Percentiles rank a stretch among this genome's conserved stretches.
Conservation (phyloP, 1,140 invertebrate genomes). For the Temnothorax nylanderi region DNA sequence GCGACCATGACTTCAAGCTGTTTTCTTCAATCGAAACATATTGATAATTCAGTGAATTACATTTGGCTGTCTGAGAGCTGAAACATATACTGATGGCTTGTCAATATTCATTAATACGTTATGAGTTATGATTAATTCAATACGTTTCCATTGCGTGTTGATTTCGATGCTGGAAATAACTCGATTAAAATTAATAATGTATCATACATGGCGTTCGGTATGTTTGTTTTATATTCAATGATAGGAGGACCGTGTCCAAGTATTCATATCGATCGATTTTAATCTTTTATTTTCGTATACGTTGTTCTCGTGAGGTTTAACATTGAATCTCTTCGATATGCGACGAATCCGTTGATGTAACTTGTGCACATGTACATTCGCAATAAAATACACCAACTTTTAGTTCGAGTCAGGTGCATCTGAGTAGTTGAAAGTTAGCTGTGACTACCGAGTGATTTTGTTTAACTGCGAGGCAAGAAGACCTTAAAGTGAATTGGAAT, state of each 20-base stretch:
- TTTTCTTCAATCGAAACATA: conserved; percentile 13
- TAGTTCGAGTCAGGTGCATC: background rate
- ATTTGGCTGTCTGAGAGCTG: background rate
- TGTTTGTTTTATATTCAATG: background rate
- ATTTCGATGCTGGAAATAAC: background rate
- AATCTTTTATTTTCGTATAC: conserved; percentile 32
- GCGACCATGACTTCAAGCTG: background rate
- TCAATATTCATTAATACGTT: conserved; percentile 8
- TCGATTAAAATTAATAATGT: background rate
- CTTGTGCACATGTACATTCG: background rate
- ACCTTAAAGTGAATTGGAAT: conserved; percentile 15
- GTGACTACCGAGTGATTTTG: conserved; percentile 18
- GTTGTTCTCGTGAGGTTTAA: conserved; percentile 4
- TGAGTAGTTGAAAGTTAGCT: background rate
- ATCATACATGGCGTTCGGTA: background rate
- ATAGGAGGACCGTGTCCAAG: too few species aligned
- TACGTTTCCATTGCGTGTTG: background rate
- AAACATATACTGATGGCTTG: background rate
- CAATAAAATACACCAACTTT: background rate
- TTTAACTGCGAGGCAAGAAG: background rate
- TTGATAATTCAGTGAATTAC: conserved; percentile 39
- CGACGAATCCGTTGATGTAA: conserved; percentile 44
- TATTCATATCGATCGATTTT: background rate
- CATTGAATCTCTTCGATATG: conserved; percentile 38
- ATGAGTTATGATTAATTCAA: background rate